Evolutionary conservation across 64 coral and sea anemone genomes (phyloP).

Genomic region (Astreopora myriophthalma): DNA sequence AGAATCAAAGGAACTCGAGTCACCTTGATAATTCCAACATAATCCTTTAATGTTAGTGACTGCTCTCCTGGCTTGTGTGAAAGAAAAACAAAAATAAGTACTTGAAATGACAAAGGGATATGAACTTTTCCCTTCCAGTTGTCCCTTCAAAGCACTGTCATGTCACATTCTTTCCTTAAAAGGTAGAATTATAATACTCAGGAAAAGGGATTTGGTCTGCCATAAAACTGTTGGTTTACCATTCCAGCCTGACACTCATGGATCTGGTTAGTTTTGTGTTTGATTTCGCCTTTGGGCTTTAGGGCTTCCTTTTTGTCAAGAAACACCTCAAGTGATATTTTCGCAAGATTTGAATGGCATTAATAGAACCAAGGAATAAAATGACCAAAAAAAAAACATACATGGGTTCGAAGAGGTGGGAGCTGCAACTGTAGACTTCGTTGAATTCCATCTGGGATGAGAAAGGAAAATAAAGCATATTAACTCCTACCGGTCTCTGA

Average conservation of each 20-base stretch:
- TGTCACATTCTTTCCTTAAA: background rate
- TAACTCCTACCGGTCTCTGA: no score
- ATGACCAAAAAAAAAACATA: slow-evolving; percentile 10
- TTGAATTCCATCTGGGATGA: slow-evolving; percentile 61
- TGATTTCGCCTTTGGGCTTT: no score
- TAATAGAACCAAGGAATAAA: no score
- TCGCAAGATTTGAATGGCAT: no score
- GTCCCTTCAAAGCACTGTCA: background rate
- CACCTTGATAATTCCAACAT: slow-evolving; percentile 92
- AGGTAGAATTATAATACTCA: no score
- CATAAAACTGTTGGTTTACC: no score
- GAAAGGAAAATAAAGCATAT: background rate
- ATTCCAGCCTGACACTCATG: no score
- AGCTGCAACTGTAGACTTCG: slow-evolving; percentile 67
- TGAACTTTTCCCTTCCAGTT: no score
- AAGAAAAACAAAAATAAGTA: background rate
- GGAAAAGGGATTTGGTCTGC: no score
- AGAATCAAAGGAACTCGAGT: background rate
- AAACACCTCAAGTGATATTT: no score
- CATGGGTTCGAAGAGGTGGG: slow-evolving; percentile 71
- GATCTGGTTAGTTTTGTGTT: no score
- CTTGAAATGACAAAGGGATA: background rate
- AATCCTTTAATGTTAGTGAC: slow-evolving; percentile 66
- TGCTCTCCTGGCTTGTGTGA: slow-evolving; percentile 54
- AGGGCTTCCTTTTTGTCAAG: no score